phyloP scores from a whole-genome alignment of 2,888 invertebrate species.

The Brachycybe producta region DNA sequence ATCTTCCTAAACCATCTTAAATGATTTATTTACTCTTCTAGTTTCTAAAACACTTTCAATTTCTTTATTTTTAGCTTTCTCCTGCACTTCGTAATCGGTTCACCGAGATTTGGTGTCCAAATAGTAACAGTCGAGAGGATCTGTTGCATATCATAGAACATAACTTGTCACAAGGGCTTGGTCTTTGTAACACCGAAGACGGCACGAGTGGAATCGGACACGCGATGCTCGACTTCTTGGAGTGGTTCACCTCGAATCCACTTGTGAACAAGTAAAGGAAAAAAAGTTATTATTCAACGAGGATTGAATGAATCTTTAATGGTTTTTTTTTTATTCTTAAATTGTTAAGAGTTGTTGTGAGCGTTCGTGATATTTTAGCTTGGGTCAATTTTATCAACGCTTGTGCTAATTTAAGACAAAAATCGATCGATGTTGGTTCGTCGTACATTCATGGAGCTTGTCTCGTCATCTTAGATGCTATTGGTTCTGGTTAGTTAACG shows the following conservation, averaged over 20 bases:
- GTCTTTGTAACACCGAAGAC: slow-evolving; percentile 30
- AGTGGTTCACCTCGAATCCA: slow-evolving; percentile 57
- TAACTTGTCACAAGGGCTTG: slow-evolving; percentile 49
- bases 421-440: not conserved
- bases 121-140: slow-evolving; percentile 57
- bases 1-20: not conserved
- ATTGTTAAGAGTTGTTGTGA: slow-evolving; percentile 53
- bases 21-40: slow-evolving; percentile 1
- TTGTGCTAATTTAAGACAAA: not conserved
- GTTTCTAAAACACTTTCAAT: not conserved
- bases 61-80: slow-evolving; percentile 47
- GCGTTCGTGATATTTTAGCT: slow-evolving; percentile 78
- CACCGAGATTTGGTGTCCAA: slow-evolving; percentile 96
- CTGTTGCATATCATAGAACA: slow-evolving; percentile 65
- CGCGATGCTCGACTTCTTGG: slow-evolving; percentile 63
- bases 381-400: slow-evolving; percentile 83
- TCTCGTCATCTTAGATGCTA: slow-evolving; percentile 78
- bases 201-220: slow-evolving; percentile 41
- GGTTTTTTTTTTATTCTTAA: slow-evolving; percentile 11
- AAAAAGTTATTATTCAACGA: too few relatives aligned
- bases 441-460: slow-evolving; percentile 74
- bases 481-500: slow-evolving; percentile 51
- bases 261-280: slow-evolving; percentile 50
- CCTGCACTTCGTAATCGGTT: slow-evolving; percentile 94
- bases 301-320: too few relatives aligned